Conservation (phyloP, 2,888 invertebrate species). For the Syrphus vitripennis region DNA sequence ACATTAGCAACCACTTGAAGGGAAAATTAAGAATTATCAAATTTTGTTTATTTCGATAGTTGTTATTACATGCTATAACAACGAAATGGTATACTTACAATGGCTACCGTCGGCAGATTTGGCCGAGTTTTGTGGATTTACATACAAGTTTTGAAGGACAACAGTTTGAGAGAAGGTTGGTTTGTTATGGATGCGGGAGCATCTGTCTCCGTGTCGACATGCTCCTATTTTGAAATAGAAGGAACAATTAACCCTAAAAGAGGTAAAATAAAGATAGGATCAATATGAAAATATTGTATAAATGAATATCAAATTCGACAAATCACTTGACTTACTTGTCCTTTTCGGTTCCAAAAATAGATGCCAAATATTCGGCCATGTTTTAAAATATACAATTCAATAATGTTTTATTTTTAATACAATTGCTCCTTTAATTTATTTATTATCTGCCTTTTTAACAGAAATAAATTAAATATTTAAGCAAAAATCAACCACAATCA, state of each 20-base stretch:
- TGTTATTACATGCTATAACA: not conserved
- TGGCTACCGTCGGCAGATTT: slow-evolving; percentile 98
- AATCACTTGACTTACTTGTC: slow-evolving; percentile 96
- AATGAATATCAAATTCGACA: slow-evolving; percentile 4
- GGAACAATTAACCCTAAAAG: slow-evolving; percentile 97
- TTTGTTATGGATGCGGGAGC: slow-evolving; percentile 99
- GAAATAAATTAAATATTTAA: not conserved
- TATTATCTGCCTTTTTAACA: not conserved
- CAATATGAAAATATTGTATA: not conserved
- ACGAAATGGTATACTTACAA: slow-evolving; percentile 83
- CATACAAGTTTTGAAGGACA: slow-evolving; percentile 97
- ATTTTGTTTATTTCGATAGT: not conserved
- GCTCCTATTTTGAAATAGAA: slow-evolving; percentile 99
- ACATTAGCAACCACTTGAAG: slow-evolving; percentile 93
- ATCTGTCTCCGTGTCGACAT: slow-evolving; percentile 98
- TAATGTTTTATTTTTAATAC: not conserved
- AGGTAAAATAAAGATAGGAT: not conserved
- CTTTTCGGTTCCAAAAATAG: slow-evolving; percentile 99
- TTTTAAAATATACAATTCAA: slow-evolving; percentile 45
- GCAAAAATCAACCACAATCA: not conserved
- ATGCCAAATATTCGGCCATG: slow-evolving; percentile 98
- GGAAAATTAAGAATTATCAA: not conserved
- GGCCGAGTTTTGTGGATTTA: slow-evolving; percentile 99
- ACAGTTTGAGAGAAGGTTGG: slow-evolving; percentile 99
- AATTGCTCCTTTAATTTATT: not conserved